Evolutionary conservation across 2,797 vertebrate genomes (phyloP), one percentile per base, ranked within the genome.

Genomic region (Rhinatrema bivittatum): DNA sequence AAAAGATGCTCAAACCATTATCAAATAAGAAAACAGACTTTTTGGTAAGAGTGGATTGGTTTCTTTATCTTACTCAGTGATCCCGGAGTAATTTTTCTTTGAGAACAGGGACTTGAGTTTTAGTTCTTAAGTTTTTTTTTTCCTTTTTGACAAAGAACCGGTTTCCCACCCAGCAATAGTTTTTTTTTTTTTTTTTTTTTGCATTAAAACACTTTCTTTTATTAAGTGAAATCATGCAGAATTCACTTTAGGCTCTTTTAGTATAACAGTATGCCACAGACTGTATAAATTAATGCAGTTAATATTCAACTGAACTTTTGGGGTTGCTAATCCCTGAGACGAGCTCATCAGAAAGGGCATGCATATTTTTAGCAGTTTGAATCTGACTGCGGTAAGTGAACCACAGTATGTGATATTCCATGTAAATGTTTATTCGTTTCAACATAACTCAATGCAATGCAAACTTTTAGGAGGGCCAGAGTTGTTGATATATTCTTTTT

Each of bases 341-440:
- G 42, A 84, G 79, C 85, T 76, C 55, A 77, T 81, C 70, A 81
- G 83, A 86, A 90, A 91, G 87, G 87, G 81, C 88, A 93, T 87
- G 84, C 81, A 79, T 91, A 91, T 93, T 90, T 90, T 90, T 91
- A 90, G 85, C 72, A 36, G 78, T 87, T 80, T 83, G 76, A 88
- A 86, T 90, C 84, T 84, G 82, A 82, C 76, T 65, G 71, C 72
- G 79, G 76, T 72, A 79, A 86, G 78, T 79, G 68, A 76, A 61
- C 62, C 70, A 70, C 60, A 60, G 55, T 68, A 56, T 67, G 54
- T 59, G 65, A 61, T 65, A 68, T 68, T 72, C 62, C 68, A 60
- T 65, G 65, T 66, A 70, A 70, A 68, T 59, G 52, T 57, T n/a
- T 65, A 54, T 16, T 60, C 62, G 62, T 68, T 65, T 68, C 54